These are phyloP conservation scores for Saguinus midas DNA, from an alignment of 2,113 vertebrate species.

Conservation along the genomic window DNA sequence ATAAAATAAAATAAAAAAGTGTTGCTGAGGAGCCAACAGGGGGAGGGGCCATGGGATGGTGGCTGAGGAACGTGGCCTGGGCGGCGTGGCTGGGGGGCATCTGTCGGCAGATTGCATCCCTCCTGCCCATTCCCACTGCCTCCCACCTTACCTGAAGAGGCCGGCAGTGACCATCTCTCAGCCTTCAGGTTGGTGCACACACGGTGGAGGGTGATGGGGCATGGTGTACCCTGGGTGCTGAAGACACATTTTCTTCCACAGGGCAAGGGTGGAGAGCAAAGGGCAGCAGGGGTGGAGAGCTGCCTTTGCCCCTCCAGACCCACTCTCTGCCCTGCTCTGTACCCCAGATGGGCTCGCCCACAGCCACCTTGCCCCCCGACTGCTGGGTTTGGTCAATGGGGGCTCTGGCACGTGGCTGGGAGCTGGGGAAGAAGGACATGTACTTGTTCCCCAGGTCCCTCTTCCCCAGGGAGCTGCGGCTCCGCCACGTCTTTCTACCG, in stretches of 20 bases:
- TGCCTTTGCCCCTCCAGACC: not conserved
- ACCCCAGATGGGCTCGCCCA: not conserved
- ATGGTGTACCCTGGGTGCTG: no score
- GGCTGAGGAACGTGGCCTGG: no score
- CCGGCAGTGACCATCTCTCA: accelerated
- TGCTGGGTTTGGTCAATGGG: not conserved
- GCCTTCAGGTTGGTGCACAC: not conserved
- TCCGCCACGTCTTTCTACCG: not conserved
- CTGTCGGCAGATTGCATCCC: accelerated
- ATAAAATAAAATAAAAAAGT: no score
- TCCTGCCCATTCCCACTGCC: accelerated
- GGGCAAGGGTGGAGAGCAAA: not conserved
- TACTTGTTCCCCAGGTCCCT: not conserved
- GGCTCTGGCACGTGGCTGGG: not conserved
- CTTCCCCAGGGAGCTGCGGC: no score
- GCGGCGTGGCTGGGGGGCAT: not conserved
- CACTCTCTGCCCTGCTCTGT: not conserved
- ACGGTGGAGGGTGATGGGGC: not conserved
- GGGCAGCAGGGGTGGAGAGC: accelerated
- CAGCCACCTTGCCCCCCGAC: not conserved
- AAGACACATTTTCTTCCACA: not conserved
- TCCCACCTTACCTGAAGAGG: accelerated
- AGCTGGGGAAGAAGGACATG: not conserved
- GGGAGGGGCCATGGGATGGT: accelerated
- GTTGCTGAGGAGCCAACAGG: not conserved